Evolutionary conservation across 2,797 vertebrate genomes (phyloP).

Genomic region (Notolabrus celidotus): DNA sequence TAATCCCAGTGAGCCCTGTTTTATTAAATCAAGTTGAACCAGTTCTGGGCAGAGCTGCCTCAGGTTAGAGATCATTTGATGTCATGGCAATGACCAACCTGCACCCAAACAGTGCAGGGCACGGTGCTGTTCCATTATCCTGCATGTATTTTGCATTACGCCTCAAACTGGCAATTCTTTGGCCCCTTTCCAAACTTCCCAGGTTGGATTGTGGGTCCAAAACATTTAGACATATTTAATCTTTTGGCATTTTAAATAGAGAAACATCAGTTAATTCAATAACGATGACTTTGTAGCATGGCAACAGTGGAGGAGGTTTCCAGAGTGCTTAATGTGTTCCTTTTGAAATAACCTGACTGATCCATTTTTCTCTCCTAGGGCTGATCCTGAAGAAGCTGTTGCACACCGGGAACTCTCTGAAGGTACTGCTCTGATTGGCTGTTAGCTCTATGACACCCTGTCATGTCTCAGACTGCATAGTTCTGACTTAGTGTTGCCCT

Average conservation of each 20-base stretch:
- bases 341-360: slow-evolving; percentile 9
- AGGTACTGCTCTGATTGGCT: slow-evolving; percentile 84
- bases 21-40: slow-evolving; percentile 1
- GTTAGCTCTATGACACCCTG: background rate
- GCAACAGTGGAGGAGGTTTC: too few species aligned
- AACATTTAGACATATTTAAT: too few species aligned
- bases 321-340: background rate
- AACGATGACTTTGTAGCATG: too few species aligned
- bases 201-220: too few species aligned
- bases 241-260: too few species aligned
- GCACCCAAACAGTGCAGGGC: background rate
- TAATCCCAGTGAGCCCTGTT: background rate
- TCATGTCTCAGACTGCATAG: too few species aligned
- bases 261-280: too few species aligned
- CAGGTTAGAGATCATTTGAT: background rate
- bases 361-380: slow-evolving; percentile 81
- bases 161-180: background rate
- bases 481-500: too few species aligned
- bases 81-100: background rate
- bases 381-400: slow-evolving; percentile 98
- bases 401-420: slow-evolving; percentile 98
- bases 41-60: background rate
- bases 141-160: background rate
- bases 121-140: background rate
- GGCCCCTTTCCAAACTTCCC: too few species aligned